These are phyloP conservation scores for Lepidochrysops patricia DNA, from an alignment of 2,888 invertebrate genomes.

Conservation along the genomic window DNA sequence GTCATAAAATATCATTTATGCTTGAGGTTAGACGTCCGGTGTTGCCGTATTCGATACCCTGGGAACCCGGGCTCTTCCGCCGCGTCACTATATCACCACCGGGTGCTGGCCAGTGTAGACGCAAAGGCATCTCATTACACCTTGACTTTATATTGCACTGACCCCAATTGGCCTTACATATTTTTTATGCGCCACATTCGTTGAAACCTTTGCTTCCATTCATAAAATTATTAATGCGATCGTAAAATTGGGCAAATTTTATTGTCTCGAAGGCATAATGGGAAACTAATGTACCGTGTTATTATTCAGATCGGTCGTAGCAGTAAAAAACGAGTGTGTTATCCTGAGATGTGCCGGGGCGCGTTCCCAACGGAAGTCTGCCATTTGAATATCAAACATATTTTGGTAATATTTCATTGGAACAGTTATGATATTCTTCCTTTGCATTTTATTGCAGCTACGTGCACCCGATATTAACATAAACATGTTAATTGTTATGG, in stretches of 20 bases:
- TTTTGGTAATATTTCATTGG: conserved; percentile 64
- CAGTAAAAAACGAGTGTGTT: conserved; percentile 69
- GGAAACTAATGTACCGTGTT: conserved; percentile 75
- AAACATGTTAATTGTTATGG: conserved; percentile 38
- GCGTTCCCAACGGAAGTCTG: conserved; percentile 64
- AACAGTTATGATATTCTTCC: conserved; percentile 72
- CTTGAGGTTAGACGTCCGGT: conserved; percentile 52
- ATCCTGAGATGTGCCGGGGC: conserved; percentile 41
- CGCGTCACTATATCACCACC: conserved; percentile 31
- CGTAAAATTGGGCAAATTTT: conserved; percentile 75
- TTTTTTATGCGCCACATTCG: conserved; percentile 61
- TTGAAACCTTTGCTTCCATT: conserved; percentile 69
- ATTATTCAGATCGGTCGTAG: conserved; percentile 72
- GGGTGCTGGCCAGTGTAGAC: conserved; percentile 32
- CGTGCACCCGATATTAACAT: conserved; percentile 53
- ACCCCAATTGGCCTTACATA: conserved; percentile 54
- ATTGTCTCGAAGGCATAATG: conserved; percentile 74
- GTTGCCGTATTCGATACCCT: conserved; percentile 65
- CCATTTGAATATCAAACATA: conserved; percentile 71
- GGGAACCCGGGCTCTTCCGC: conserved; percentile 65
- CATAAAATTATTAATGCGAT: conserved; percentile 75
- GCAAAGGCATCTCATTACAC: conserved; percentile 37
- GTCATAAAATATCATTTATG: conserved; percentile 21
- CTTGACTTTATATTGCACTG: conserved; percentile 43
- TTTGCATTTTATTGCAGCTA: conserved; percentile 43